These are phyloP conservation scores for Abramis brama DNA, from an alignment of 2,113 vertebrate species.

Conservation along the genomic window DNA sequence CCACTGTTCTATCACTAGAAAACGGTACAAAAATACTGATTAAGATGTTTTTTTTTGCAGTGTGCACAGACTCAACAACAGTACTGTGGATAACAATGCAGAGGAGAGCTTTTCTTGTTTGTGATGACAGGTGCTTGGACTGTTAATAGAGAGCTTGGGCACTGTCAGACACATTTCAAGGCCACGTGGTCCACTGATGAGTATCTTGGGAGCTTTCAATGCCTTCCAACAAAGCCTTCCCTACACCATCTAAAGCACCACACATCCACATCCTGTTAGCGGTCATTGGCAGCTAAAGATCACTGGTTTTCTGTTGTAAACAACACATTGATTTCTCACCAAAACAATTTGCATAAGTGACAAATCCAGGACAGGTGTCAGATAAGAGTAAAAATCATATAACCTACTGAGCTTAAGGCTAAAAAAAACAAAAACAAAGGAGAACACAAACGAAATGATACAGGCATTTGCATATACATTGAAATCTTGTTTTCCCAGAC, in stretches of 20 bases:
- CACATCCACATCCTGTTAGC: constrained; percentile 19
- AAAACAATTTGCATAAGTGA: background rate
- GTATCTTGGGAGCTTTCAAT: constrained; percentile 27
- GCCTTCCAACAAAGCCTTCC: constrained; percentile 9
- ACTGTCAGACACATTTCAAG: background rate
- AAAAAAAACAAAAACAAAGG: background rate
- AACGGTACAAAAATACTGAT: background rate
- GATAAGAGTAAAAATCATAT: background rate
- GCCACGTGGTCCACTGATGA: constrained; percentile 1
- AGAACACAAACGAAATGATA: background rate
- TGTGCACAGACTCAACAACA: background rate
- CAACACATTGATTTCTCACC: background rate
- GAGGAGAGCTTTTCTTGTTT: constrained; percentile 27
- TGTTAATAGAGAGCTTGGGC: constrained; percentile 38
- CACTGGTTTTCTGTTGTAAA: background rate
- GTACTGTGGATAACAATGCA: constrained; percentile 29
- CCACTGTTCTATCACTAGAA: background rate
- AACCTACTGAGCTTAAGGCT: background rate
- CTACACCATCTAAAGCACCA: constrained; percentile 19
- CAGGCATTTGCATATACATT: constrained; percentile 33
- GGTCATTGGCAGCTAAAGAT: constrained; percentile 5
- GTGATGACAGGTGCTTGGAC: constrained; percentile 29
- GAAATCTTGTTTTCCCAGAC: constrained; percentile 1
- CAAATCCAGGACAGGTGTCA: background rate
- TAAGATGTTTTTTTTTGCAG: background rate